Percentiles rank a stretch among this genome's conserved stretches.
Conservation (phyloP, 2,113 vertebrate species). For the Podilymbus podiceps region DNA sequence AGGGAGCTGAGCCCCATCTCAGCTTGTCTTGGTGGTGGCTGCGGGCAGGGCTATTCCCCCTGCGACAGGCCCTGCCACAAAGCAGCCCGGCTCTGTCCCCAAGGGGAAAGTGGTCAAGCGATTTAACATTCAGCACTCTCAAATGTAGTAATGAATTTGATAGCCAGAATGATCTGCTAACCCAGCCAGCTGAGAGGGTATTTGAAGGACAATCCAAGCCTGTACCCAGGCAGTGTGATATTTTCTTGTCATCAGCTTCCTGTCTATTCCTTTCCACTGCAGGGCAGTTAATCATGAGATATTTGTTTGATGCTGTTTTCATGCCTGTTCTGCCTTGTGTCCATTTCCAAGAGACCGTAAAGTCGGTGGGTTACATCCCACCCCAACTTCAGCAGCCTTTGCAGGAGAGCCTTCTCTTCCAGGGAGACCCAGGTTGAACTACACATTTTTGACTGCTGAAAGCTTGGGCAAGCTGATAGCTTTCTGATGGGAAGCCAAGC, state of each 20-base stretch:
- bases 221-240: background rate
- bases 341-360: rapidly evolving
- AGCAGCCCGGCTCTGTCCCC: background rate
- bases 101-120: background rate
- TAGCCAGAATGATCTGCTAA: background rate
- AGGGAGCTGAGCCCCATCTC: background rate
- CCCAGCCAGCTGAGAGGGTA: background rate
- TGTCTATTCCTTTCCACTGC: background rate
- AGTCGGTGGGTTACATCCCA: background rate
- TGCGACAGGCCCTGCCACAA: background rate
- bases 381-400: background rate
- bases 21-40: background rate
- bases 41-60: background rate
- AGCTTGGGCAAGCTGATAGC: background rate
- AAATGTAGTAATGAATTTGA: background rate
- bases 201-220: background rate
- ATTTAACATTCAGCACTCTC: background rate
- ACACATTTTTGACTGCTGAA: background rate
- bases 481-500: background rate
- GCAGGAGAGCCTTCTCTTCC: background rate
- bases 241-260: slow-evolving; percentile 7
- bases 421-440: background rate
- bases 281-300: background rate
- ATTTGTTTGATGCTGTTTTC: background rate
- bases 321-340: background rate